Evolutionary conservation across 2,797 vertebrate species (phyloP).

Genomic region (Potorous gilbertii): DNA sequence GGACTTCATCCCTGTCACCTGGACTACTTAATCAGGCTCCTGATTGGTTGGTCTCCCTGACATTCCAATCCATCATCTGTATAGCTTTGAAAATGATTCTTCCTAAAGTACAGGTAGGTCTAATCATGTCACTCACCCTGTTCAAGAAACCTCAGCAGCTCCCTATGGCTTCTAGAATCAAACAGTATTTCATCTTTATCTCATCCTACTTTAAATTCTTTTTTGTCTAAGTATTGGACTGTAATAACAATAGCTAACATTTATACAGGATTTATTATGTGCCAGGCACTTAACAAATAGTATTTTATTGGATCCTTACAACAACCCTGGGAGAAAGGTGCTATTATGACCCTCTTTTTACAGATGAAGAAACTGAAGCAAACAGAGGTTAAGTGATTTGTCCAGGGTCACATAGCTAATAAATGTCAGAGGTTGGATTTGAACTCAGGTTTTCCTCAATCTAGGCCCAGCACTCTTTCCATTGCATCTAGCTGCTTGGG

Average conservation of each 20-base stretch:
- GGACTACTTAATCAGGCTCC: background rate
- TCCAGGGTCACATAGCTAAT: too few relatives aligned
- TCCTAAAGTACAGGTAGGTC: background rate
- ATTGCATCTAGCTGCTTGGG: too few relatives aligned
- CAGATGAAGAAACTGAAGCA: too few relatives aligned
- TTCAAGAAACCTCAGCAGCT: background rate
- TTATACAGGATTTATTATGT: too few relatives aligned
- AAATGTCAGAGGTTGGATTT: too few relatives aligned
- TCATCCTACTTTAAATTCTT: background rate
- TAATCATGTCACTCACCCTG: background rate
- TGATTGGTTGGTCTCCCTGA: background rate
- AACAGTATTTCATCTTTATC: background rate
- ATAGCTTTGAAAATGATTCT: background rate
- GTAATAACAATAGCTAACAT: background rate
- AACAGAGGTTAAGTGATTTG: too few relatives aligned
- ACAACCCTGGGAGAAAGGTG: background rate
- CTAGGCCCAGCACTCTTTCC: too few relatives aligned
- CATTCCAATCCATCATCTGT: background rate
- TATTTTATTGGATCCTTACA: background rate
- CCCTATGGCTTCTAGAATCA: background rate
- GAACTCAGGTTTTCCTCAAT: too few relatives aligned
- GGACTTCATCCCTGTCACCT: background rate
- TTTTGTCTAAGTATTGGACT: background rate
- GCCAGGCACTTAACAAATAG: background rate
- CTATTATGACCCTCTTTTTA: background rate